These are phyloP conservation scores for Halictus quadricinctus DNA, from an alignment of 2,888 invertebrate genomes.

Conservation along the genomic window DNA sequence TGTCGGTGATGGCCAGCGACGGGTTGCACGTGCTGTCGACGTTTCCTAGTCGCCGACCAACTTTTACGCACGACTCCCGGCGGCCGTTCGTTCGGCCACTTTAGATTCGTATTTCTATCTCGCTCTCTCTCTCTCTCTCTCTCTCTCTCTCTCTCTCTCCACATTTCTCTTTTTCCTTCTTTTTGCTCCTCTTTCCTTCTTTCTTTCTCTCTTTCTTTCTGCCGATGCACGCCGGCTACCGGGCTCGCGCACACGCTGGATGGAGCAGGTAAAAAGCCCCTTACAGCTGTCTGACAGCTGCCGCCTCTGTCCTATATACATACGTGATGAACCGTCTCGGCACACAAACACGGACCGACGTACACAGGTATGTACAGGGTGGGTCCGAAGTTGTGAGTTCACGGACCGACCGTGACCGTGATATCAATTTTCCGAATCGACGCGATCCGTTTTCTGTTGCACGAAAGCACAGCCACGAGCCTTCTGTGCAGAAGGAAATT, in stretches of 20 bases:
- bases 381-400: background rate
- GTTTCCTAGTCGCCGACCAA: constrained; percentile 24
- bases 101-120: constrained; percentile 59
- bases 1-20: constrained; percentile 20
- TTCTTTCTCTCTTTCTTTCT: background rate
- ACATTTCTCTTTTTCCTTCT: background rate
- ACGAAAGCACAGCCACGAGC: background rate
- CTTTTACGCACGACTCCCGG: constrained; percentile 27
- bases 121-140: background rate
- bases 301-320: constrained; percentile 82
- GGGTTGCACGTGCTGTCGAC: constrained; percentile 34
- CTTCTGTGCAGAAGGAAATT: background rate
- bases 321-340: constrained; percentile 77
- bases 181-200: background rate
- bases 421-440: background rate
- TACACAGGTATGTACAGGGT: constrained; percentile 3
- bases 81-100: constrained; percentile 31
- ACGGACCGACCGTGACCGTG: constrained; percentile 9
- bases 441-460: background rate
- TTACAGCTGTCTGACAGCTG: constrained; percentile 83
- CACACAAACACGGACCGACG: constrained; percentile 8
- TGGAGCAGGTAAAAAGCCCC: constrained; percentile 81
- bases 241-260: constrained; percentile 72
- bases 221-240: constrained; percentile 68
- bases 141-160: background rate